These are phyloP conservation scores for Melanotaenia boesemani DNA, from an alignment of 2,797 vertebrate species.

Conservation along the genomic window DNA sequence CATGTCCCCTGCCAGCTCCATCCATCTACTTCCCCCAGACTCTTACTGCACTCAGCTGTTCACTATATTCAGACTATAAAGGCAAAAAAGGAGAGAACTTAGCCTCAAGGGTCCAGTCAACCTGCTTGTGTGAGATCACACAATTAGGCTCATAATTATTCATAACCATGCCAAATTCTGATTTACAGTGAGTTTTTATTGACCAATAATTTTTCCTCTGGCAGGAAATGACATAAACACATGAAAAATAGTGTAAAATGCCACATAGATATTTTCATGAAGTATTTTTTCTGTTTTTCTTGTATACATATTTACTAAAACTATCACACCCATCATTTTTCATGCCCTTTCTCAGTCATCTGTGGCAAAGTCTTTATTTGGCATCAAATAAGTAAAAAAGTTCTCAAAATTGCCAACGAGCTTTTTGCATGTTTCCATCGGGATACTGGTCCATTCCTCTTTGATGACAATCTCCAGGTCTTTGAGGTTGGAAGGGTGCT, in stretches of 20 bases:
- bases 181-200: slow-evolving; percentile 15
- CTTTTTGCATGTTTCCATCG: background rate
- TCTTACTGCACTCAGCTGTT: slow-evolving; percentile 29
- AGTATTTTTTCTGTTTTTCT: background rate
- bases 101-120: slow-evolving; percentile 30
- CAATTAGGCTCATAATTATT: slow-evolving; percentile 8
- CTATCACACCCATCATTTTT: background rate
- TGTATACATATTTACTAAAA: background rate
- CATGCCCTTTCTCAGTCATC: background rate
- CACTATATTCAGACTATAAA: slow-evolving; percentile 37
- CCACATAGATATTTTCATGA: background rate
- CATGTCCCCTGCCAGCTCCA: slow-evolving; percentile 61
- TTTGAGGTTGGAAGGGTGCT: background rate
- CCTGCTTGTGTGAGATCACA: slow-evolving; percentile 47
- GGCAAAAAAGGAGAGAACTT: slow-evolving; percentile 21
- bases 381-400: background rate
- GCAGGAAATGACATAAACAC: slow-evolving; percentile 13
- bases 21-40: slow-evolving; percentile 39
- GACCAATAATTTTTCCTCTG: slow-evolving; percentile 11
- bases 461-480: background rate
- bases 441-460: background rate
- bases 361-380: background rate
- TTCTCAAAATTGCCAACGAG: background rate
- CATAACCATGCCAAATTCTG: slow-evolving; percentile 11
- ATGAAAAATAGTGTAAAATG: background rate